Conservation (phyloP, 1,140 invertebrate genomes). For the Drosophila takahashii region DNA sequence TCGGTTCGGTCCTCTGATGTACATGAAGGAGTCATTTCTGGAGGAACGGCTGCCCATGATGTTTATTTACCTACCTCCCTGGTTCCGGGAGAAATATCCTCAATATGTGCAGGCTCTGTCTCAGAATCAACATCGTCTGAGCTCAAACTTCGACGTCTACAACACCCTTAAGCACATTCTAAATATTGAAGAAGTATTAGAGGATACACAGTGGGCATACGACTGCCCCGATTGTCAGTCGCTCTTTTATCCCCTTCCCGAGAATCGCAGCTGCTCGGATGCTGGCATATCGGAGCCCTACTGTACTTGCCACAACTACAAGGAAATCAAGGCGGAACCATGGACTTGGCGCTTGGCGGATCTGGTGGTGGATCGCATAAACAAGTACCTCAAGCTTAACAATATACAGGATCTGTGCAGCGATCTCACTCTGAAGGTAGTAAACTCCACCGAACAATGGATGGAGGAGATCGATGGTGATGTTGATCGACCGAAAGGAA, state of each 20-base stretch:
- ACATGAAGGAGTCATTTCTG: constrained; percentile 89
- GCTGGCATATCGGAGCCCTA: constrained; percentile 90
- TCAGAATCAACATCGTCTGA: constrained; percentile 90
- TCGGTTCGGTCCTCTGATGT: constrained; percentile 91
- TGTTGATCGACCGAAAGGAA: not conserved
- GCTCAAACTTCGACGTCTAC: constrained; percentile 93
- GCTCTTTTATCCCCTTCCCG: constrained; percentile 87
- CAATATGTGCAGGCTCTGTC: constrained; percentile 88
- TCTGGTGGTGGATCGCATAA: constrained; percentile 84
- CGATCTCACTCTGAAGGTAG: constrained; percentile 10
- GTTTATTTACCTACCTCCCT: constrained; percentile 91
- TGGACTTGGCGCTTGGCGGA: constrained; percentile 82
- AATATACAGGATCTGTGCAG: constrained; percentile 89
- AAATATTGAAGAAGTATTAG: constrained; percentile 37
- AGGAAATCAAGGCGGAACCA: constrained; percentile 70
- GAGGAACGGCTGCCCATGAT: constrained; percentile 96
- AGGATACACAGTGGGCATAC: constrained; percentile 23
- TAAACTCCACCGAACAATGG: constrained; percentile 27
- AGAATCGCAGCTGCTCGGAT: constrained; percentile 88
- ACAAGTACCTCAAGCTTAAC: constrained; percentile 86
- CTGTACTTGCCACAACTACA: constrained; percentile 89
- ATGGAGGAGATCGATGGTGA: constrained; percentile 1
- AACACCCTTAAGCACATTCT: constrained; percentile 86
- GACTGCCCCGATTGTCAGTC: constrained; percentile 87
- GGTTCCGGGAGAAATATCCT: constrained; percentile 88